Base-by-base conservation (phyloP, 2,113 vertebrate species). In the Thomomys bottae region DNA sequence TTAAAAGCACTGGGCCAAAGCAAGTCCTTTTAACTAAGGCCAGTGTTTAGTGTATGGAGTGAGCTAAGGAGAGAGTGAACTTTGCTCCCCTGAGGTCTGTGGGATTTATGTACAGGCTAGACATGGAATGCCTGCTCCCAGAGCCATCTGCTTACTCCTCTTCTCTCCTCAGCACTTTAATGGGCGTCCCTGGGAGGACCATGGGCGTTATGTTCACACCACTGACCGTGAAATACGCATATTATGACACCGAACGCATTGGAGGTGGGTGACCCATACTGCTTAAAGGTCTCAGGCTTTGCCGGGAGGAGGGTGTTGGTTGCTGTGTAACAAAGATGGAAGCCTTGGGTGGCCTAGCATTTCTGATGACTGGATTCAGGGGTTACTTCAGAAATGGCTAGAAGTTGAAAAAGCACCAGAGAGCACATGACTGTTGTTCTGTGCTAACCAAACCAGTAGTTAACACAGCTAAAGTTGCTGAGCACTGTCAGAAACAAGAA, bases 151-250 rank as follows among this genome's bases (percentile, higher is more conserved):
- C 32, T 97, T 45, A 94, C 38, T 9, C 34, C 66, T 82, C 72
- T 49, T 94, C 77, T 18, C 80, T 94, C 80, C 57, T 64, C 97
- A 99, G 99, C 96, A 99, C 99, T 34, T 98, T 99, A 90, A 99
- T 99, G 99, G 99, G 99, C 45, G 98, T 99, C 68, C 99, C 99
- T 32, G 98, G 99, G 66, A 99, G 99, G 97, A 99, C 99, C 0
- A 99, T 99, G 92, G 99, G 99, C 2, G 99, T 99, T 94, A 99
- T 99, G 99, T 99, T 99, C 97, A 99, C 99, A 40, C 99, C 99
- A 0, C 97, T 99, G 66, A 98, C 98, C 0, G 98, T 99, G 95
- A 99, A 99, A 93, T 99, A 99, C 0, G 84, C 99, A 1, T 99
- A 99, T 95, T 99, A 99, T 6, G 99, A 99, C 97, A 99, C 99